Evolutionary conservation across 2,888 invertebrate species (phyloP).

Genomic region (Caenorhabditis doughertyi): DNA sequence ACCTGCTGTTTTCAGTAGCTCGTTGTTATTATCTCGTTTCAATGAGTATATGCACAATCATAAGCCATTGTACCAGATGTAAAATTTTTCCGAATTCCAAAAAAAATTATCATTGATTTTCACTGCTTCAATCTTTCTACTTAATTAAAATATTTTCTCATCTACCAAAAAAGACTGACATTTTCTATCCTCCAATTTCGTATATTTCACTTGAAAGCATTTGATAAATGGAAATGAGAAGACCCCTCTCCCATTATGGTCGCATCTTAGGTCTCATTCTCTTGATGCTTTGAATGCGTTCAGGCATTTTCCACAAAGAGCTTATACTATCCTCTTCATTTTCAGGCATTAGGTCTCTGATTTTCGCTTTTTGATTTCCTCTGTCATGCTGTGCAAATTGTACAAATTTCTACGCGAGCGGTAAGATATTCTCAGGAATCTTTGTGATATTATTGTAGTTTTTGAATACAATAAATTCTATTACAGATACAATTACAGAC

Average conservation of each 20-base stretch:
- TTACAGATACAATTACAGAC: constrained; percentile 10
- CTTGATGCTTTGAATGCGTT: constrained; percentile 11
- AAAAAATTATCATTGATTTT: background rate
- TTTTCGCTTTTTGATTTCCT: background rate
- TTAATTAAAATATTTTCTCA: background rate
- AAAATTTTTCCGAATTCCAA: no score
- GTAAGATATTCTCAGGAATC: background rate
- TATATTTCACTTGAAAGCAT: background rate
- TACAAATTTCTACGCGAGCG: constrained; percentile 17
- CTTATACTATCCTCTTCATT: background rate
- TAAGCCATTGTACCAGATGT: no score
- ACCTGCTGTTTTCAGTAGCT: no score
- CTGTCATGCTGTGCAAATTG: constrained; percentile 16
- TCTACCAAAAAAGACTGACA: background rate
- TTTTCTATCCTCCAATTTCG: background rate
- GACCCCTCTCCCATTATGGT: constrained; percentile 8
- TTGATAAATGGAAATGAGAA: constrained; percentile 45
- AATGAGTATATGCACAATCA: no score
- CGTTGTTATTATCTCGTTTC: no score
- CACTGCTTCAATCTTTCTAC: background rate
- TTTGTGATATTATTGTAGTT: background rate
- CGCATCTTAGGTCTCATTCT: constrained; percentile 24
- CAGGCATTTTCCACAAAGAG: background rate
- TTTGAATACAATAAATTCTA: background rate
- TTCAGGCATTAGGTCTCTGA: background rate